Conservation (phyloP, 2,797 vertebrate species). For the Hyperoplus lanceolatus region DNA sequence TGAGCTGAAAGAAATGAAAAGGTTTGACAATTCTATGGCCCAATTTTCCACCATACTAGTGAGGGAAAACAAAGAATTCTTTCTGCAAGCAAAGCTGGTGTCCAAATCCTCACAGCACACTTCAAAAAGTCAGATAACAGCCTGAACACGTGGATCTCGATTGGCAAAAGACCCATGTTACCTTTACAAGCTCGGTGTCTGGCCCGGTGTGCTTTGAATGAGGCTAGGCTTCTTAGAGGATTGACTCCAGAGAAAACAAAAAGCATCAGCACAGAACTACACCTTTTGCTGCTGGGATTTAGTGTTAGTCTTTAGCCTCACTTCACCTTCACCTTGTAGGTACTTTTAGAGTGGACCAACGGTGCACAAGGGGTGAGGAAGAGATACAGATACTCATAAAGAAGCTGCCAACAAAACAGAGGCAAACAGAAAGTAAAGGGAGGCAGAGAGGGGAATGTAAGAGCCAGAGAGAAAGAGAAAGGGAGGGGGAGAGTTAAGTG, state of each 20-base stretch:
- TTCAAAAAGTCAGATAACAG: slow-evolving; percentile 35
- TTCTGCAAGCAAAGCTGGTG: slow-evolving; percentile 17
- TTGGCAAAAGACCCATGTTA: slow-evolving; percentile 4
- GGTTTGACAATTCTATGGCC: slow-evolving; percentile 8
- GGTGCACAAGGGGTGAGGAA: slow-evolving; percentile 9
- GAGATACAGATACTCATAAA: slow-evolving; percentile 32
- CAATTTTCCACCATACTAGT: slow-evolving; percentile 7
- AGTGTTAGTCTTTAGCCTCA: slow-evolving; percentile 56
- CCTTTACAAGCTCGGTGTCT: slow-evolving; percentile 7
- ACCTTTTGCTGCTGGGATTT: slow-evolving; percentile 51
- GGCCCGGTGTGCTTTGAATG: slow-evolving; percentile 32
- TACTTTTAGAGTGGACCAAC: slow-evolving; percentile 22
- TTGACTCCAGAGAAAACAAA: slow-evolving; percentile 42
- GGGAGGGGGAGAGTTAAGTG: slow-evolving; percentile 73
- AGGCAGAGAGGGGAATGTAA: slow-evolving; percentile 25
- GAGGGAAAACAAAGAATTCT: slow-evolving; percentile 15
- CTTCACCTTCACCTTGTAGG: slow-evolving; percentile 60
- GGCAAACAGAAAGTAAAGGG: slow-evolving; percentile 26
- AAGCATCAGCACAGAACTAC: slow-evolving; percentile 15
- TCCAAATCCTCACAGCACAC: slow-evolving; percentile 32
- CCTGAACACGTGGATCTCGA: slow-evolving; percentile 31
- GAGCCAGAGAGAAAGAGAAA: slow-evolving; percentile 31
- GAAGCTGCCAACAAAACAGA: slow-evolving; percentile 29
- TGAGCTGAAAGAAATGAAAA: slow-evolving; percentile 23
- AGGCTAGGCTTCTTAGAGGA: slow-evolving; percentile 40